Conservation (phyloP, 2,797 vertebrate genomes). For the Enteromius fasciolatus region DNA sequence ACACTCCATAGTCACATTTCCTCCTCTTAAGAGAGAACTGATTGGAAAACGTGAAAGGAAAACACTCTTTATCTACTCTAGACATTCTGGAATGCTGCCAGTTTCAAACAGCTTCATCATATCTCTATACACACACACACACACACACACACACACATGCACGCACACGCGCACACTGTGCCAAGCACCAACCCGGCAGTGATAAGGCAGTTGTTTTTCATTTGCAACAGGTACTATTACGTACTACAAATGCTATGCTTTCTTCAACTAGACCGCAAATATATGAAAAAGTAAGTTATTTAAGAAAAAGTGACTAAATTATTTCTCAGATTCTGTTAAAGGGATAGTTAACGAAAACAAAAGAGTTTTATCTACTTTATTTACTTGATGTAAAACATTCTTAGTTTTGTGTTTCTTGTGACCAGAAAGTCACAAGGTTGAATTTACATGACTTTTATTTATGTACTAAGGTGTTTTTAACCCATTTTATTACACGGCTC, state of each 20-base stretch:
- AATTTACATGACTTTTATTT: neutral
- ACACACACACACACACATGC: conserved; percentile 17
- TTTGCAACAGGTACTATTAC: conserved; percentile 2
- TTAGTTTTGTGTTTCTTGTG: neutral
- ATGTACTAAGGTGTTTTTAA: neutral
- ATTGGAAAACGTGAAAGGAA: neutral
- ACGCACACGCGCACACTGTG: neutral
- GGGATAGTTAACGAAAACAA: neutral
- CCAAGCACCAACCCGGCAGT: conserved; percentile 1
- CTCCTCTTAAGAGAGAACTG: conserved; percentile 23
- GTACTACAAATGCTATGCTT: neutral
- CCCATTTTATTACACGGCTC: neutral
- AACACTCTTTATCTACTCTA: conserved; percentile 36
- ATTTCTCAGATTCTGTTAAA: conserved; percentile 42
- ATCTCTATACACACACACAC: conserved; percentile 32
- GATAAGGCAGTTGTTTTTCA: conserved; percentile 24
- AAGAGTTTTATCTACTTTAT: neutral
- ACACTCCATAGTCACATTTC: conserved; percentile 13
- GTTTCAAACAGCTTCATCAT: conserved; percentile 35
- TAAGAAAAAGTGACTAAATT: conserved; percentile 29
- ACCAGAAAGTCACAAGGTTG: neutral
- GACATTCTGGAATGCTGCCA: conserved; percentile 29
- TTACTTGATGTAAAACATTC: neutral
- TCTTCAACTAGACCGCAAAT: conserved; percentile 28
- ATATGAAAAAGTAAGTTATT: neutral